These are phyloP conservation scores for Misgurnus mizolepis DNA, from an alignment of 2,113 vertebrate species.

Conservation along the genomic window DNA sequence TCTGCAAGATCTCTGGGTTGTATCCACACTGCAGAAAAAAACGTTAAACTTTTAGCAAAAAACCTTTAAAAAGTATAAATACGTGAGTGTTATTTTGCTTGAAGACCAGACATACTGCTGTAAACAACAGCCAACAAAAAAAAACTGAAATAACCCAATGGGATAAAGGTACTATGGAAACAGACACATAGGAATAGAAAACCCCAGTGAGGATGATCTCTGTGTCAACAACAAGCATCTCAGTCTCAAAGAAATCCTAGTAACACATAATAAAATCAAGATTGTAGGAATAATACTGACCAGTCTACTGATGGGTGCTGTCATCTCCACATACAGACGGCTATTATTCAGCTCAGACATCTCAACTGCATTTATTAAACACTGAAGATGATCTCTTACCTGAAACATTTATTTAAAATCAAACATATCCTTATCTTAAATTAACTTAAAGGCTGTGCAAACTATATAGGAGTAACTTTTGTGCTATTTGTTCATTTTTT, in stretches of 20 bases:
- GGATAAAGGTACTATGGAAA: neutral
- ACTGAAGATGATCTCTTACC: slow-evolving; percentile 63
- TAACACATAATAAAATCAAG: too few relatives aligned
- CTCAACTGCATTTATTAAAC: slow-evolving; percentile 70
- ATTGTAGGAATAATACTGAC: slow-evolving; percentile 56
- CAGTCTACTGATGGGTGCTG: slow-evolving; percentile 68
- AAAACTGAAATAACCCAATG: neutral
- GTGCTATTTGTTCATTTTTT: neutral
- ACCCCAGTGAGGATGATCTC: neutral
- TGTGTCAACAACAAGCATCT: neutral
- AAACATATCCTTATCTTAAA: too few relatives aligned
- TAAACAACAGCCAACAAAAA: neutral
- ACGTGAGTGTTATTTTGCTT: neutral
- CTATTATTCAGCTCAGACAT: slow-evolving; percentile 69
- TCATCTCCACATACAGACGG: slow-evolving; percentile 68
- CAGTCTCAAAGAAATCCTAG: neutral
- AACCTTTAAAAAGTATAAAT: neutral
- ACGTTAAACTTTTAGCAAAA: neutral
- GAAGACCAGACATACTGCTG: neutral
- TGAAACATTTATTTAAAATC: slow-evolving; percentile 40
- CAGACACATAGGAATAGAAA: neutral
- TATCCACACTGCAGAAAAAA: slow-evolving; percentile 68
- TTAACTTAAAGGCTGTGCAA: too few relatives aligned
- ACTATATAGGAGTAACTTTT: too few relatives aligned
- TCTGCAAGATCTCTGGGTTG: slow-evolving; percentile 61